phyloP scores from a whole-genome alignment of 2,888 invertebrate genomes.

The Cryptus viduatorius region DNA sequence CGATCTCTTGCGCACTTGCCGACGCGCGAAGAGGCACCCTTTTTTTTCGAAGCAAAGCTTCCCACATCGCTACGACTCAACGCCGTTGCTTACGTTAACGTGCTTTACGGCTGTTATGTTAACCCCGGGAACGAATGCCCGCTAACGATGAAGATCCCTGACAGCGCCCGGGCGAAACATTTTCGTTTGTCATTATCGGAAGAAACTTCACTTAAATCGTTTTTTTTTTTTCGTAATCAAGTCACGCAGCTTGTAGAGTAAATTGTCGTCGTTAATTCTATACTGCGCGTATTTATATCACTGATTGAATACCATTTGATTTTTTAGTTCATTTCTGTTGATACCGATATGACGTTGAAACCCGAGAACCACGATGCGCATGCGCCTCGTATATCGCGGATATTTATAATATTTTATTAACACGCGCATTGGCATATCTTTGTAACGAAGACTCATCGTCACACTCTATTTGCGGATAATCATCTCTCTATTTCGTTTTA shows the following conservation, averaged over 20 bases:
- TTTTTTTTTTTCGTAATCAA: neutral
- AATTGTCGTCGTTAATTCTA: neutral
- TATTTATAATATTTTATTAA: conserved; percentile 18
- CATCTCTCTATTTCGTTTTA: conserved; percentile 45
- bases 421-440: conserved; percentile 21
- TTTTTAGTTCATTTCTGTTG: conserved; percentile 27
- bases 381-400: neutral
- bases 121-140: conserved; percentile 72
- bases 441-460: conserved; percentile 45
- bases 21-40: conserved; percentile 2
- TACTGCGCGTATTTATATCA: neutral
- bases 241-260: neutral
- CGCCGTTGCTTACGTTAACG: conserved; percentile 75
- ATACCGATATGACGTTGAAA: conserved; percentile 39
- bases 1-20: conserved; percentile 18
- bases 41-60: conserved; percentile 45
- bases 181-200: conserved; percentile 41
- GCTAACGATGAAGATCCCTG: conserved; percentile 67
- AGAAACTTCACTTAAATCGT: neutral
- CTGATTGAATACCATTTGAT: conserved; percentile 20
- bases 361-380: neutral
- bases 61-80: conserved; percentile 44
- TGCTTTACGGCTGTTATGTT: conserved; percentile 80
- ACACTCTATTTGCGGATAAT: conserved; percentile 64
- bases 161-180: conserved; percentile 50